Conservation (phyloP, 2,797 vertebrate genomes). For the Amniataba percoides region DNA sequence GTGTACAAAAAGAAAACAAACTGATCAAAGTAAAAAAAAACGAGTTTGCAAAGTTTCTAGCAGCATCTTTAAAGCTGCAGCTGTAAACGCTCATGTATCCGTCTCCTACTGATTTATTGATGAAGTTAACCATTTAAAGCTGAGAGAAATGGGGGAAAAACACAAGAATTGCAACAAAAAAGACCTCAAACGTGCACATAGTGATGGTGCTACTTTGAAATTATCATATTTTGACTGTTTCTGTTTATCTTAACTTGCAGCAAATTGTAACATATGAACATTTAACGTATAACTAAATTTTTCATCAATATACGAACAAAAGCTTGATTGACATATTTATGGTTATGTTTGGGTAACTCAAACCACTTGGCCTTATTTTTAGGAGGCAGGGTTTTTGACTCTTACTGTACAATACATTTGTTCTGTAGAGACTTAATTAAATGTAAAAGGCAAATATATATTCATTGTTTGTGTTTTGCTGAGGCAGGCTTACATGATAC, state of each 20-base stretch:
- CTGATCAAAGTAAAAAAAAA: background rate
- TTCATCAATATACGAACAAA: background rate
- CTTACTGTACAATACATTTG: background rate
- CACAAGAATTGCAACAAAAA: background rate
- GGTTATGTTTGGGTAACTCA: background rate
- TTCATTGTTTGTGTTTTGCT: background rate
- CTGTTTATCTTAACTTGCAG: background rate
- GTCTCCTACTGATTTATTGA: background rate
- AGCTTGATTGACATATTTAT: background rate
- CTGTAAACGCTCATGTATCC: background rate
- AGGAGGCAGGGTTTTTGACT: background rate
- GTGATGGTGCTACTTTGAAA: background rate
- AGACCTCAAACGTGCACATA: background rate
- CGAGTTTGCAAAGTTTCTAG: background rate
- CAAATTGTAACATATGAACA: no score
- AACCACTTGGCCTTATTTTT: background rate
- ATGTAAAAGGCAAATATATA: background rate
- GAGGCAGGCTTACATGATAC: constrained; percentile 10
- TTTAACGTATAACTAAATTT: background rate
- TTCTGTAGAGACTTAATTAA: background rate
- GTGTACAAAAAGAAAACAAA: background rate
- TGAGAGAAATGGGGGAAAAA: background rate
- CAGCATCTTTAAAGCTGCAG: background rate
- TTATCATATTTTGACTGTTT: background rate
- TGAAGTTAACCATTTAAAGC: background rate